A percentile compares a stretch with the other conserved stretches of the same genome.
phyloP scores from a whole-genome alignment of 92 coral and sea anemone species.

The Plumapathes pennacea region DNA sequence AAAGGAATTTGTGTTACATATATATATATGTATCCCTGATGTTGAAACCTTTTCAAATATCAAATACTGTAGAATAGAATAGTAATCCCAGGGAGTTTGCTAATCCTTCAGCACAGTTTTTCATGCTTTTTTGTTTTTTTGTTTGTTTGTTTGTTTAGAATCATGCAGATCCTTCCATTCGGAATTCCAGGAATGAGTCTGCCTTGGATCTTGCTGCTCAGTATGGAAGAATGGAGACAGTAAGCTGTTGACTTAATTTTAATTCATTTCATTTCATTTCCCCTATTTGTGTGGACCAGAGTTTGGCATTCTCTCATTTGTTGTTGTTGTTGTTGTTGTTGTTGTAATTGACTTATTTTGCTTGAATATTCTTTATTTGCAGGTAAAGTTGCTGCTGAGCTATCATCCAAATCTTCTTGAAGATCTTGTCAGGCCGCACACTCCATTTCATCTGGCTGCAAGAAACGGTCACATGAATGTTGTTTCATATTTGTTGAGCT shows the following conservation, averaged over 20 bases:
- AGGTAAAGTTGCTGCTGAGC: slow-evolving; percentile 84
- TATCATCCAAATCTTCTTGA: slow-evolving; percentile 85
- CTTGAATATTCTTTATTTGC: background rate
- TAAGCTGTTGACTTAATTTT: no score
- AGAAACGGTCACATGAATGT: slow-evolving; percentile 91
- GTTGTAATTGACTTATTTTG: background rate
- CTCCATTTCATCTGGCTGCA: slow-evolving; percentile 93
- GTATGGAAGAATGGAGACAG: slow-evolving; percentile 93
- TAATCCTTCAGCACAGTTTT: no score
- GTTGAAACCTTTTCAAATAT: no score
- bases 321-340: background rate
- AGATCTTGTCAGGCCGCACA: slow-evolving; percentile 69
- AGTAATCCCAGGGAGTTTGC: no score
- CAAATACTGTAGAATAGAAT: no score
- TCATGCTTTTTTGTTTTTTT: background rate
- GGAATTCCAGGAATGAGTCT: slow-evolving; percentile 79
- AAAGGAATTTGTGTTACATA: no score
- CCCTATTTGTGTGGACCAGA: no score
- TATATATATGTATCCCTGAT: no score
- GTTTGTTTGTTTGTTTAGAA: slow-evolving; percentile 42
- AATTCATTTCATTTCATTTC: background rate
- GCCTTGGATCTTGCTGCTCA: slow-evolving; percentile 94
- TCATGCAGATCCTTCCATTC: slow-evolving; percentile 84
- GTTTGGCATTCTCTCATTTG: no score
- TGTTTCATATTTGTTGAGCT: slow-evolving; percentile 79